A percentile compares a stretch with the other conserved stretches of the same genome.
These are phyloP conservation scores for Rhagologus leucostigma DNA, from an alignment of 2,113 vertebrate genomes.

Conservation along the genomic window DNA sequence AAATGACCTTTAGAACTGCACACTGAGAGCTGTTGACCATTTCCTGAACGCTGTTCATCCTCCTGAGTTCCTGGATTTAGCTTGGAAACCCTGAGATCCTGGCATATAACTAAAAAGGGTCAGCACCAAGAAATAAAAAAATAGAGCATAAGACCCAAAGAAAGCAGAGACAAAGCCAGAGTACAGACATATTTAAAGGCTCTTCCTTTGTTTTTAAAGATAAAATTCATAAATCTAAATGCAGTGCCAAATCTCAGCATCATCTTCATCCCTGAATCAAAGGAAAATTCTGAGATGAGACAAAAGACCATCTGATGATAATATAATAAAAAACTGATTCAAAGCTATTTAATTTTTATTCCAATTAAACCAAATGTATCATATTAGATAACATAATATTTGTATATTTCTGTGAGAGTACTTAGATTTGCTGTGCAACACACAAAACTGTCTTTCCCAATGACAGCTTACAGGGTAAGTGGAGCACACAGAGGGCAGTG, in stretches of 20 bases:
- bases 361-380: background rate
- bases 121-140: background rate
- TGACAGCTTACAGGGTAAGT: background rate
- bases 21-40: conserved; percentile 10
- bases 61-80: conserved; percentile 13
- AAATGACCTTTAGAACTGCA: conserved; percentile 52
- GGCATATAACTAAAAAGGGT: background rate
- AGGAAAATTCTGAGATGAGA: background rate
- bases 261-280: background rate
- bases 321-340: background rate
- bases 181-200: background rate
- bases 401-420: background rate
- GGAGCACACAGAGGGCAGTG: background rate
- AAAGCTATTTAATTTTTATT: background rate
- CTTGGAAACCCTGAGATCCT: conserved; percentile 3
- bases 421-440: background rate
- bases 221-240: background rate
- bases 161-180: accelerated
- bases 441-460: background rate
- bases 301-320: background rate
- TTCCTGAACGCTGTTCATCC: conserved; percentile 33
- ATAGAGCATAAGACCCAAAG: background rate
- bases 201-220: background rate
- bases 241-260: background rate
- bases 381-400: background rate